These are phyloP conservation scores for Chrysoperla carnea DNA, from an alignment of 1,140 invertebrate species.

Conservation along the genomic window DNA sequence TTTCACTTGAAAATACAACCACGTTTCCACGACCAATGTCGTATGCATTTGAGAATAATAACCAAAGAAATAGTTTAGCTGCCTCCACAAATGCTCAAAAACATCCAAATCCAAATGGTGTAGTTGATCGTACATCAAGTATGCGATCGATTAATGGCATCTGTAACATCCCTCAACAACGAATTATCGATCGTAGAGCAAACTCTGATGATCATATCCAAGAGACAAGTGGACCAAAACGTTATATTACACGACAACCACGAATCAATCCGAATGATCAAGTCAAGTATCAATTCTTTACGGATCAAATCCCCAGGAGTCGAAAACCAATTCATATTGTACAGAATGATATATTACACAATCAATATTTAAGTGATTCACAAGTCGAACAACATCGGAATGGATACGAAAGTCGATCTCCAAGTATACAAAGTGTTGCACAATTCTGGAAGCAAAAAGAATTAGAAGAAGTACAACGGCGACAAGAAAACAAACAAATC, in stretches of 20 bases:
- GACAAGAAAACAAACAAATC: conserved; percentile 7
- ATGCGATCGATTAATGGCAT: conserved; percentile 5
- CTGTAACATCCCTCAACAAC: conserved; percentile 4
- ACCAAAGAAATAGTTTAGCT: neutral
- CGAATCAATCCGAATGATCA: conserved; percentile 9
- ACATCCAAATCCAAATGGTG: conserved; percentile 1
- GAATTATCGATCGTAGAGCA: conserved; percentile 18
- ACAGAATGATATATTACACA: conserved; percentile 6
- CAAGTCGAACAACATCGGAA: conserved; percentile 13
- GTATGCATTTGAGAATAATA: conserved; percentile 24
- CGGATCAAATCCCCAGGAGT: conserved; percentile 44
- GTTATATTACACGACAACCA: conserved; percentile 15
- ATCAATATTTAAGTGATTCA: conserved; percentile 29
- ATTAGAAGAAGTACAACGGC: conserved; percentile 25
- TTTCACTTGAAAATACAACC: conserved; percentile 20
- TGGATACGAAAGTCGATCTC: no score
- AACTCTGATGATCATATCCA: conserved; percentile 34
- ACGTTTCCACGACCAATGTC: conserved; percentile 29
- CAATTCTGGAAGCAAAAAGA: conserved; percentile 45
- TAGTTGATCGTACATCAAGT: conserved; percentile 2
- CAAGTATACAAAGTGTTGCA: conserved; percentile 23
- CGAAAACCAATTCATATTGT: conserved; percentile 40
- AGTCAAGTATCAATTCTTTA: conserved; percentile 36
- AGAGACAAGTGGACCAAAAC: conserved; percentile 18
- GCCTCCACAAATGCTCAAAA: neutral